These are phyloP conservation scores for Netelia fuscicornis DNA, from an alignment of 2,888 invertebrate species.

Conservation along the genomic window DNA sequence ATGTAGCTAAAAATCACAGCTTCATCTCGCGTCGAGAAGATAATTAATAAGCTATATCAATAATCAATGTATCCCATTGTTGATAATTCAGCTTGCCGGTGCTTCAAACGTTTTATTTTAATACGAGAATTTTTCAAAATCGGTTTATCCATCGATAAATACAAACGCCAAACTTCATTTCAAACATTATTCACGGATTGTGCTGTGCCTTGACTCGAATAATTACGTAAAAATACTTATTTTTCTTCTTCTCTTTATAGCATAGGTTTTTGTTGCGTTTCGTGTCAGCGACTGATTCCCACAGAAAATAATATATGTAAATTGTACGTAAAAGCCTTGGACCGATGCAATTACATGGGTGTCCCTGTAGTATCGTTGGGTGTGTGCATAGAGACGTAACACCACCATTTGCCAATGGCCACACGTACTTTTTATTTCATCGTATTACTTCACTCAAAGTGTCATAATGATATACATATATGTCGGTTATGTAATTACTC, in stretches of 20 bases:
- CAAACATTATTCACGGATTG: neutral
- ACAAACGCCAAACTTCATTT: no score
- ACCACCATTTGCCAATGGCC: constrained; percentile 61
- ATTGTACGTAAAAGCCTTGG: neutral
- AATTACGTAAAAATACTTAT: neutral
- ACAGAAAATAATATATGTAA: constrained; percentile 41
- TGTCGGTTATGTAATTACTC: constrained; percentile 59
- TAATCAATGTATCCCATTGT: no score
- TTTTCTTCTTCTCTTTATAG: constrained; percentile 12
- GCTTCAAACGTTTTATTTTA: no score
- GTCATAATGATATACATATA: constrained; percentile 46
- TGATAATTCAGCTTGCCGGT: no score
- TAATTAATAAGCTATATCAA: no score
- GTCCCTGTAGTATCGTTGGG: constrained; percentile 28
- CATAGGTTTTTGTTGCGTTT: neutral
- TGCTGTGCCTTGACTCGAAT: neutral
- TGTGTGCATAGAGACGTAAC: constrained; percentile 61
- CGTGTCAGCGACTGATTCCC: constrained; percentile 38
- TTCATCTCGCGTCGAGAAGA: no score
- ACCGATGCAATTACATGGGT: constrained; percentile 51
- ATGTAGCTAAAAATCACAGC: no score
- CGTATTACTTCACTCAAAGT: constrained; percentile 50
- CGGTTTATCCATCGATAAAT: no score
- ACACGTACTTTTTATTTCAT: constrained; percentile 61
- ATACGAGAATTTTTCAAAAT: no score